Percentiles rank a stretch among this genome's conserved stretches.
Conservation (phyloP, 2,888 invertebrate species). For the Lomographa bimaculata region DNA sequence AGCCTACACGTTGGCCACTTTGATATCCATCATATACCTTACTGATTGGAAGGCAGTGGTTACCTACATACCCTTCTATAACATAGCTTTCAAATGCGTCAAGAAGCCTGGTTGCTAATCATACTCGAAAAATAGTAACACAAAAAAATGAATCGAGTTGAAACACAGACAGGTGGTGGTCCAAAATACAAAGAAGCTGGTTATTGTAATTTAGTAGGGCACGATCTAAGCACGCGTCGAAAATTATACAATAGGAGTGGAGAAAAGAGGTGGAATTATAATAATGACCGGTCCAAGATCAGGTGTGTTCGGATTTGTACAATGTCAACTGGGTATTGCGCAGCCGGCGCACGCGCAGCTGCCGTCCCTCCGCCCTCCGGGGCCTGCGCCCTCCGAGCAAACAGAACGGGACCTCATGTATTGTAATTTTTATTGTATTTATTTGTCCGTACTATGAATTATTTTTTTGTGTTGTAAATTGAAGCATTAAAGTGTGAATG, state of each 20-base stretch:
- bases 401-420: conserved; percentile 64
- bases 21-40: conserved; percentile 84
- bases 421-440: conserved; percentile 51
- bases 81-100: conserved; percentile 82
- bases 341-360: conserved; percentile 78
- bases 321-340: conserved; percentile 70
- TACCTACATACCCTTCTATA: conserved; percentile 89
- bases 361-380: conserved; percentile 62
- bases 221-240: conserved; percentile 50
- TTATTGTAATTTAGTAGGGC: conserved; percentile 37
- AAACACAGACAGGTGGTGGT: conserved; percentile 25
- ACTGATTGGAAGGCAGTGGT: conserved; percentile 90
- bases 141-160: conserved; percentile 6
- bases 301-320: conserved; percentile 78
- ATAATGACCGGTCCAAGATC: conserved; percentile 74
- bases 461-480: conserved; percentile 33
- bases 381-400: conserved; percentile 66
- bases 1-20: conserved; percentile 83
- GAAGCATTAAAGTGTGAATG: conserved; percentile 36
- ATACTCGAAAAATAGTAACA: background rate
- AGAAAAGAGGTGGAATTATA: conserved; percentile 59
- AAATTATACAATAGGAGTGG: conserved; percentile 51
- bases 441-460: conserved; percentile 33
- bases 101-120: conserved; percentile 29
- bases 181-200: conserved; percentile 21